Percentiles rank a stretch among this genome's conserved stretches.
Evolutionary conservation across 2,113 vertebrate genomes (phyloP).

Genomic region (Menura novaehollandiae): DNA sequence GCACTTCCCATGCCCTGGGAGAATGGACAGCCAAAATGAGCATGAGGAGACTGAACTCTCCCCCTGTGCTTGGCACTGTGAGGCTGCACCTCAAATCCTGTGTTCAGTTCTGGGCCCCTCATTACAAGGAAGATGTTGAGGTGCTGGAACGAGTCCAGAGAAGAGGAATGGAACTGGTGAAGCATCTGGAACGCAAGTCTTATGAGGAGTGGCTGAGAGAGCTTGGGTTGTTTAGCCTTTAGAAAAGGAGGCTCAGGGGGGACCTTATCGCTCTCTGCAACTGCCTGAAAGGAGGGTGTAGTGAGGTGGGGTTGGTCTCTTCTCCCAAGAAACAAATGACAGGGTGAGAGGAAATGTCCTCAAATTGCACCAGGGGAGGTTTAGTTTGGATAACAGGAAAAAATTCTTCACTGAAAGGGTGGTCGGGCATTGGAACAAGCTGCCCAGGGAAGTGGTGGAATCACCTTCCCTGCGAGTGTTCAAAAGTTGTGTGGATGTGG

Average conservation of each 20-base stretch:
- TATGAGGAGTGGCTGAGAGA: fast-evolving
- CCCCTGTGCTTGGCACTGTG: not conserved
- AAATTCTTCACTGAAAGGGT: not conserved
- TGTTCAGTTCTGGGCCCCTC: not conserved
- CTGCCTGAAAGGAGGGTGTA: not conserved
- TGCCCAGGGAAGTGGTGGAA: not conserved
- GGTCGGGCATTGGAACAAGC: not conserved
- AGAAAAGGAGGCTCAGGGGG: not conserved
- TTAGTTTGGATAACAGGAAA: not conserved
- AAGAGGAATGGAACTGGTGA: not conserved
- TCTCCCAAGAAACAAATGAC: not conserved
- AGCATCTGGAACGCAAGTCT: not conserved
- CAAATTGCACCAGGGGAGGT: not conserved
- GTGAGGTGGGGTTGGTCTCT: fast-evolving
- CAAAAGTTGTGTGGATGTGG: not conserved
- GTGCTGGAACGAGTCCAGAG: fast-evolving
- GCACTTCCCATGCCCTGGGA: not conserved
- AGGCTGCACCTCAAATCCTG: not conserved
- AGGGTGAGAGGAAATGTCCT: not conserved
- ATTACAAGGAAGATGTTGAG: not conserved
- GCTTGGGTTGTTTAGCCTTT: not conserved
- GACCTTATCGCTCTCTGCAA: not conserved
- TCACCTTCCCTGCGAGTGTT: not conserved
- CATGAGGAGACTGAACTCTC: not conserved
- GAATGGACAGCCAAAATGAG: not conserved